A percentile compares a stretch with the other conserved stretches of the same genome.
Conservation (phyloP, 2,888 invertebrate genomes). For the Seira ritae region DNA sequence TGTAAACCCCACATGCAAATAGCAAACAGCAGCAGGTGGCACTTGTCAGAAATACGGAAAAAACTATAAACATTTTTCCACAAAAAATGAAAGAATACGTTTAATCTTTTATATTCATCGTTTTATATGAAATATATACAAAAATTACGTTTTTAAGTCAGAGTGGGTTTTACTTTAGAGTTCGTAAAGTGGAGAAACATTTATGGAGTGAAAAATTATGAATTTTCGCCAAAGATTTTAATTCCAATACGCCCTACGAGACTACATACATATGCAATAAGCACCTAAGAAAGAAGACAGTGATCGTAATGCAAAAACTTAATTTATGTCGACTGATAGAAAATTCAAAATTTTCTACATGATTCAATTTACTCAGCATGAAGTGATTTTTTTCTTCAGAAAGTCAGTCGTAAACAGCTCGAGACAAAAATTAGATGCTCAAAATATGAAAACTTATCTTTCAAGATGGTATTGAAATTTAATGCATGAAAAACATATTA, state of each 20-base stretch:
- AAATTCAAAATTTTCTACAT: background rate
- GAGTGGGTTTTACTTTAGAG: background rate
- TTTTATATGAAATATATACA: too few relatives aligned
- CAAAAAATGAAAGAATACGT: slow-evolving; percentile 48
- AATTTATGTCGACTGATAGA: background rate
- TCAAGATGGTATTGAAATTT: background rate
- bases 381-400: background rate
- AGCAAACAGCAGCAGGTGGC: slow-evolving; percentile 54
- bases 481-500: background rate
- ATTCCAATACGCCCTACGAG: background rate
- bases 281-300: background rate
- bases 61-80: slow-evolving; percentile 26
- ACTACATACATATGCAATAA: background rate
- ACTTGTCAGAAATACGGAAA: slow-evolving; percentile 54
- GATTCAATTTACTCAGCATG: background rate
- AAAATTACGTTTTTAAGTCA: too few relatives aligned
- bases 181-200: background rate
- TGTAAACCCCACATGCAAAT: slow-evolving; percentile 36
- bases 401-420: background rate
- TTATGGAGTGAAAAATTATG: background rate
- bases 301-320: too few relatives aligned
- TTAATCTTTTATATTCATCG: too few relatives aligned
- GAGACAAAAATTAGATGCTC: background rate
- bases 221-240: background rate
- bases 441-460: background rate